A percentile compares a stretch with the other conserved stretches of the same genome.
Conservation (phyloP, 2,888 invertebrate genomes). For the Pammene fasciana region DNA sequence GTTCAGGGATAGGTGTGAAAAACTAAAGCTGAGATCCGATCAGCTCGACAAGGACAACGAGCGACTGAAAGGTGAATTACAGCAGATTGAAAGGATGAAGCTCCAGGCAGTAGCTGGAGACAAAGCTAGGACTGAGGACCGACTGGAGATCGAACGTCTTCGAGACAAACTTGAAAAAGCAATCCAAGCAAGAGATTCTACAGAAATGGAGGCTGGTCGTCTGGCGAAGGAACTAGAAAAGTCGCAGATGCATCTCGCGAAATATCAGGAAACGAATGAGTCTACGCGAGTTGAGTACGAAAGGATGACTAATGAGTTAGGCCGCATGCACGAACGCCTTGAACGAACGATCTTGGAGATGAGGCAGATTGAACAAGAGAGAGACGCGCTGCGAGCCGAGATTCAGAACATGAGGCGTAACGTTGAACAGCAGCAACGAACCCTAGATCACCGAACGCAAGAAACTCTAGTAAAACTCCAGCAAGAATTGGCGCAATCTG, state of each 20-base stretch:
- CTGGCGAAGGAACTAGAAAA: slow-evolving; percentile 93
- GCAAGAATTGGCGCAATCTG: slow-evolving; percentile 88
- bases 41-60: slow-evolving; percentile 86
- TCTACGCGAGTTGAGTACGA: slow-evolving; percentile 93
- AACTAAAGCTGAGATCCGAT: slow-evolving; percentile 88
- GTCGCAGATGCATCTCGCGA: slow-evolving; percentile 91
- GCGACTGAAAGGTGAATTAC: slow-evolving; percentile 75
- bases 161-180: slow-evolving; percentile 94
- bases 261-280: slow-evolving; percentile 92
- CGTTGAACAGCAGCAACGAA: slow-evolving; percentile 86
- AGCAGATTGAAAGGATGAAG: slow-evolving; percentile 90
- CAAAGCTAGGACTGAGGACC: slow-evolving; percentile 86
- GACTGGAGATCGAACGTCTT: slow-evolving; percentile 91
- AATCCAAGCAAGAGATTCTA: slow-evolving; percentile 90
- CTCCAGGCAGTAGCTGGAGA: slow-evolving; percentile 86
- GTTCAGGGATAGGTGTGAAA: slow-evolving; percentile 93
- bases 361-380: slow-evolving; percentile 88
- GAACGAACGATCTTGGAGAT: slow-evolving; percentile 88
- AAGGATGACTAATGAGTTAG: slow-evolving; percentile 91
- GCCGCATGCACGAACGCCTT: slow-evolving; percentile 91
- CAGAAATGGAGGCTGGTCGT: slow-evolving; percentile 92
- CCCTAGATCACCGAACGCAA: slow-evolving; percentile 86
- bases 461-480: slow-evolving; percentile 89
- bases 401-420: slow-evolving; percentile 86
- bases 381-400: slow-evolving; percentile 88